These are phyloP conservation scores for Zaprionus gabonicus DNA, from an alignment of 1,140 invertebrate genomes.

Conservation along the genomic window DNA sequence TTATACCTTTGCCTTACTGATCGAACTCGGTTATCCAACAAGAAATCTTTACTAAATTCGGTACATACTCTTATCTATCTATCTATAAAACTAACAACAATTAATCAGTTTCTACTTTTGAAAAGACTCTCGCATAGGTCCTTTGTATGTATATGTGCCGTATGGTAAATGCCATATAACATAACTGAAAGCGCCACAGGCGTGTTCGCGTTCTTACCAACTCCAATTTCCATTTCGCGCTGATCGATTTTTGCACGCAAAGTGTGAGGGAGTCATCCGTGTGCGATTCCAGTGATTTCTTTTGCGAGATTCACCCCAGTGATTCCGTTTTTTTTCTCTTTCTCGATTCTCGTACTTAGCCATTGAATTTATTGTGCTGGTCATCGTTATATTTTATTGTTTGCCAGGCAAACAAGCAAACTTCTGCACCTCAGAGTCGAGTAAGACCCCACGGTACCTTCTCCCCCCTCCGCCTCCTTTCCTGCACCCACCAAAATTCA, in stretches of 20 bases:
- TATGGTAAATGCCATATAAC: conserved; percentile 52
- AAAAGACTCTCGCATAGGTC: background rate
- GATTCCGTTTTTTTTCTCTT: background rate
- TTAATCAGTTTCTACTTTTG: background rate
- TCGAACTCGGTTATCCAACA: background rate
- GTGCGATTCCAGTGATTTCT: conserved; percentile 20
- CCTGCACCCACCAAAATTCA: background rate
- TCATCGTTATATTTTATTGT: conserved; percentile 76
- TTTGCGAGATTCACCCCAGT: conserved; percentile 1
- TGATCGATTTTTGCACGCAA: conserved; percentile 83
- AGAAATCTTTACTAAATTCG: background rate
- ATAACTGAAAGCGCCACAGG: conserved; percentile 46
- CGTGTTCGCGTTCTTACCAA: conserved; percentile 51
- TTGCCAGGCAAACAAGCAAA: conserved; percentile 54
- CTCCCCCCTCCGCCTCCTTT: too few relatives aligned
- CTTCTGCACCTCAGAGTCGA: conserved; percentile 64
- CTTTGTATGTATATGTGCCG: conserved; percentile 1
- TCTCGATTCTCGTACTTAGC: conserved; percentile 69
- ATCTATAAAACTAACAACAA: background rate
- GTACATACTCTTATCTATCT: background rate
- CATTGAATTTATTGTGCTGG: conserved; percentile 75
- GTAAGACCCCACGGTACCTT: background rate
- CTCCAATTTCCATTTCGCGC: conserved; percentile 81
- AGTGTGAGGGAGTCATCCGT: conserved; percentile 72
- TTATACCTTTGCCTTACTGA: background rate